phyloP scores from a whole-genome alignment of 2,113 vertebrate genomes.

The Leiothrix lutea region DNA sequence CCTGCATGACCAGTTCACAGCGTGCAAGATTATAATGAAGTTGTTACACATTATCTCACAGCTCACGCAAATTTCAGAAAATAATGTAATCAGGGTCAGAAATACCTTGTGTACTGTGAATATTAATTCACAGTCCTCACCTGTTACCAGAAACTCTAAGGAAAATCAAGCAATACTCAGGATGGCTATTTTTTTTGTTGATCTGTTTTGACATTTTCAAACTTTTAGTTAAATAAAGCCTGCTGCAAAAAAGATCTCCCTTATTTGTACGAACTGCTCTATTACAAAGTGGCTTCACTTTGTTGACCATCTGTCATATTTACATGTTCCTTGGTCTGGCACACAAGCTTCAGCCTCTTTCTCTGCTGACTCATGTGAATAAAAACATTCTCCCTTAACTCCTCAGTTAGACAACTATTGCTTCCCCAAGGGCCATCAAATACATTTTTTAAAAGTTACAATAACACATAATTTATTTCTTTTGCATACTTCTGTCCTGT shows the following conservation, averaged over 20 bases:
- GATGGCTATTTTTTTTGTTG: background rate
- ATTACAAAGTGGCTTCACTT: background rate
- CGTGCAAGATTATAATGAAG: slow-evolving; percentile 33
- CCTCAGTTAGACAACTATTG: background rate
- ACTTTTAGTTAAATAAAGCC: background rate
- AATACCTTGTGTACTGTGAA: background rate
- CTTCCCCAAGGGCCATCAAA: background rate
- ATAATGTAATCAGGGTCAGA: slow-evolving; percentile 27
- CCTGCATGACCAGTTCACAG: slow-evolving; percentile 61
- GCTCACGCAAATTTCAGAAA: slow-evolving; percentile 34
- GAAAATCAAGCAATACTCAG: background rate
- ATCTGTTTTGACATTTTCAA: background rate
- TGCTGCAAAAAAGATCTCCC: background rate
- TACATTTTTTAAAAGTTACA: background rate
- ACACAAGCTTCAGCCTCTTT: background rate
- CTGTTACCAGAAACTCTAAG: background rate
- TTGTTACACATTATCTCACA: slow-evolving; percentile 45
- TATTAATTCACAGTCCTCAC: background rate
- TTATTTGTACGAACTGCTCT: background rate
- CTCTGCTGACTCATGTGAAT: slow-evolving; percentile 25
- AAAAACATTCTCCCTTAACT: slow-evolving; percentile 6
- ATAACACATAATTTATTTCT: background rate
- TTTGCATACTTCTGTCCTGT: background rate
- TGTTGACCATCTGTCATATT: background rate
- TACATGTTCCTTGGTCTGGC: slow-evolving; percentile 20